These are phyloP conservation scores for Prochilodus magdalenae DNA, from an alignment of 2,113 vertebrate genomes.

Conservation along the genomic window DNA sequence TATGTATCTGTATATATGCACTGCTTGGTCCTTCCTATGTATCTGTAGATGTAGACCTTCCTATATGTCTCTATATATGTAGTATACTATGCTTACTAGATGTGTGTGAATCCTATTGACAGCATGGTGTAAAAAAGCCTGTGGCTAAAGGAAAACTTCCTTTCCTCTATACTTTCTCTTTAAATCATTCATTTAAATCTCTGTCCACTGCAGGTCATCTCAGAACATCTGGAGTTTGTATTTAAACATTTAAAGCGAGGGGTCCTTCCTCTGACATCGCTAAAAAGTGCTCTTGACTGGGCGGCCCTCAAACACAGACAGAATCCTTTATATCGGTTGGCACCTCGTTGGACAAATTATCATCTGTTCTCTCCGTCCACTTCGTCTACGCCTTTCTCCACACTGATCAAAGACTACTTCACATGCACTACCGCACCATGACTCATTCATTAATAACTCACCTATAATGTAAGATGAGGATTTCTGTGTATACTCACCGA, in stretches of 20 bases:
- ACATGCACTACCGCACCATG: conserved; percentile 63
- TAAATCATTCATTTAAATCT: conserved; percentile 41
- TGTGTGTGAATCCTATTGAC: background rate
- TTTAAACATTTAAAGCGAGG: conserved; percentile 43
- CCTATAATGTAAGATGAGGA: conserved; percentile 13
- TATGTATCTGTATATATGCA: background rate
- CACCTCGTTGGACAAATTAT: conserved; percentile 64
- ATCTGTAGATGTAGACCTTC: background rate
- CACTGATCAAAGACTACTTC: conserved; percentile 67
- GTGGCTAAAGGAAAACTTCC: background rate
- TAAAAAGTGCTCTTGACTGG: conserved; percentile 31
- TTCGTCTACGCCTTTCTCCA: conserved; percentile 58
- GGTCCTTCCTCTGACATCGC: conserved; percentile 27
- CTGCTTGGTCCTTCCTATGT: too few relatives aligned
- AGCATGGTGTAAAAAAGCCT: background rate
- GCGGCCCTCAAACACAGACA: conserved; percentile 12
- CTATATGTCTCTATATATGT: background rate
- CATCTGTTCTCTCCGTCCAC: conserved; percentile 55
- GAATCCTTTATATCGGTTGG: conserved; percentile 62
- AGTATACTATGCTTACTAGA: background rate
- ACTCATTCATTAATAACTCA: conserved; percentile 59
- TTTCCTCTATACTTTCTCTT: background rate
- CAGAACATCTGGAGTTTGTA: conserved; percentile 25
- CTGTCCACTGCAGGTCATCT: conserved; percentile 9
- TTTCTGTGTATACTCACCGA: background rate